Evolutionary conservation across 2,113 vertebrate species (phyloP).

Genomic region (Talpa occidentalis): DNA sequence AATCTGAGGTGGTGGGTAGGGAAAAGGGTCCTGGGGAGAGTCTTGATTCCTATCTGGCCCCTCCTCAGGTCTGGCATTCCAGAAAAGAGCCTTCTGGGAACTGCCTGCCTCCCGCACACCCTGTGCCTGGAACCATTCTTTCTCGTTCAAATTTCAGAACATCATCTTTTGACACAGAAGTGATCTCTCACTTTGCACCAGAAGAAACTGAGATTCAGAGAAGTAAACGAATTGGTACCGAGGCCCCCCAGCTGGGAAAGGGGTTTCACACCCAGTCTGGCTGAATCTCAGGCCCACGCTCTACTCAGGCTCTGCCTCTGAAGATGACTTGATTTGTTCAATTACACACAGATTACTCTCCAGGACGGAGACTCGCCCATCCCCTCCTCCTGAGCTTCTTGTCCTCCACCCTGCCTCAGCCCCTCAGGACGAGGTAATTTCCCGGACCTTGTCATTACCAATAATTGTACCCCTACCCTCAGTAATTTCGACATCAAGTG

Average conservation of each 20-base stretch:
- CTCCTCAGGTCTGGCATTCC: not conserved
- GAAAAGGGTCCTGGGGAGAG: not conserved
- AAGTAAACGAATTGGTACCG: not conserved
- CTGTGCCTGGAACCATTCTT: not conserved
- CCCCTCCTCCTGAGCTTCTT: not conserved
- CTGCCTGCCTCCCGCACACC: not conserved
- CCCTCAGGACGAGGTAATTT: conserved; percentile 10
- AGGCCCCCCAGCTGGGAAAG: not conserved
- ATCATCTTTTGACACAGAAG: not conserved
- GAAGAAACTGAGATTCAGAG: not conserved
- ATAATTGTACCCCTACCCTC: conserved; percentile 34
- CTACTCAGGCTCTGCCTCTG: not conserved
- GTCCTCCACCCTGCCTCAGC: not conserved
- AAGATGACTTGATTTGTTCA: not conserved
- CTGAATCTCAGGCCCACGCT: not conserved
- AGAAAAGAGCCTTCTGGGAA: conserved; percentile 5
- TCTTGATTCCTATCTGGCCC: not conserved
- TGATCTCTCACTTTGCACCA: not conserved
- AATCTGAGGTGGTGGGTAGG: not conserved
- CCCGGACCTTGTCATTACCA: conserved; percentile 16
- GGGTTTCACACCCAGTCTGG: not conserved
- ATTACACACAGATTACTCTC: not conserved
- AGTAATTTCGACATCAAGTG: not conserved
- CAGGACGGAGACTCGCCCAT: not conserved
- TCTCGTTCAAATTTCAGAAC: conserved; percentile 3